Percentiles rank a stretch among this genome's conserved stretches.
phyloP scores from a whole-genome alignment of 2,113 vertebrate genomes.

The Tragelaphus imberbis region DNA sequence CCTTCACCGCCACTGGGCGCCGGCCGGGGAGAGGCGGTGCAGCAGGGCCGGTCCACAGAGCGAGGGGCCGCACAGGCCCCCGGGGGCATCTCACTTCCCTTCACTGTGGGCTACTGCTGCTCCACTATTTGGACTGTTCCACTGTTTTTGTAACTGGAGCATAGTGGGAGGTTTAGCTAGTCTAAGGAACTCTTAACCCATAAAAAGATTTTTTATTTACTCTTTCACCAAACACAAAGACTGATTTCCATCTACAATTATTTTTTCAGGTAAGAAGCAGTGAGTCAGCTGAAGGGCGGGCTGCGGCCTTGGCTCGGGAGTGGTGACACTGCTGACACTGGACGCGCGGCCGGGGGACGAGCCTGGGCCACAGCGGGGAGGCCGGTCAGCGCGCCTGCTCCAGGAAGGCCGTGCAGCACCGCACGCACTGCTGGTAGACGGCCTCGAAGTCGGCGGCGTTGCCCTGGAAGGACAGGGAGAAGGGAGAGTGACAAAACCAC shows the following conservation, averaged over 20 bases:
- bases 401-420: slow-evolving; percentile 89
- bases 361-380: neutral
- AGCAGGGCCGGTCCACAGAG: neutral
- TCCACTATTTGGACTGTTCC: no score
- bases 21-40: neutral
- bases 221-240: neutral
- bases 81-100: neutral
- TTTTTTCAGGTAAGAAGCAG: neutral
- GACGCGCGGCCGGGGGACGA: rapidly evolving
- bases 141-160: neutral
- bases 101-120: neutral
- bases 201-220: slow-evolving; percentile 6
- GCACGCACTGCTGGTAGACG: slow-evolving; percentile 87
- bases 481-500: neutral
- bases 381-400: slow-evolving; percentile 73
- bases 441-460: slow-evolving; percentile 88
- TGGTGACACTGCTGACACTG: rapidly evolving
- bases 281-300: neutral
- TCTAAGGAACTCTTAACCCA: neutral
- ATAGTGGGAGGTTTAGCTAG: neutral
- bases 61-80: neutral
- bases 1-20: rapidly evolving
- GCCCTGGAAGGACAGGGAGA: slow-evolving; percentile 83
- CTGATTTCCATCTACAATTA: neutral
- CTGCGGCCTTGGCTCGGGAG: neutral